A percentile compares a stretch with the other conserved stretches of the same genome.
These are phyloP conservation scores for Athene cunicularia DNA, from an alignment of 2,113 vertebrate genomes.

Conservation along the genomic window DNA sequence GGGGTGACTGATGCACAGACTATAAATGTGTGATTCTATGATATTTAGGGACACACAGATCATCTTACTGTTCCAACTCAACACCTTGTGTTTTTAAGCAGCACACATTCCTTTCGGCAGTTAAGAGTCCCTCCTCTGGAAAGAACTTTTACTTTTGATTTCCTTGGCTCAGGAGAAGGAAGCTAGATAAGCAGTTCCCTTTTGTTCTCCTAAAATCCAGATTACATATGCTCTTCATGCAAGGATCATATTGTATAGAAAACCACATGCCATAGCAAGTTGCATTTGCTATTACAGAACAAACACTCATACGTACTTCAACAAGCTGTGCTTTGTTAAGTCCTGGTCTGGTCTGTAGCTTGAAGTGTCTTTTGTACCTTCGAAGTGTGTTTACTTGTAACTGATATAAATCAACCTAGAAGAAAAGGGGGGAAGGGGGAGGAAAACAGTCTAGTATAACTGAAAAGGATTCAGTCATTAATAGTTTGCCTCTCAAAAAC, in stretches of 20 bases:
- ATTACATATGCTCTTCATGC: not conserved
- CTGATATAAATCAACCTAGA: constrained; percentile 85
- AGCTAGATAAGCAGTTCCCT: constrained; percentile 14
- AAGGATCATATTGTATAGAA: not conserved
- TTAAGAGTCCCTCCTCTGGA: not conserved
- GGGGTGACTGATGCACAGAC: not conserved
- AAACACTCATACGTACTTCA: constrained; percentile 77
- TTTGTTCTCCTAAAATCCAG: constrained; percentile 24
- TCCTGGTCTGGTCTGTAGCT: constrained; percentile 84
- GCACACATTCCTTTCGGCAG: not conserved
- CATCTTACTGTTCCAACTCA: not conserved
- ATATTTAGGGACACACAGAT: not conserved
- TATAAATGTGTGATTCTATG: not conserved
- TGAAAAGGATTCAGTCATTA: not conserved
- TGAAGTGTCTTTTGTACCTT: constrained; percentile 88
- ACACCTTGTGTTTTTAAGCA: not conserved
- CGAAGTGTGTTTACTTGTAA: constrained; percentile 87
- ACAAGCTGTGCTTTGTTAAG: constrained; percentile 88
- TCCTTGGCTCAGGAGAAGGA: constrained; percentile 7
- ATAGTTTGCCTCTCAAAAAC: accelerated
- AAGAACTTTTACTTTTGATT: constrained; percentile 4
- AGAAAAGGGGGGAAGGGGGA: constrained; percentile 20
- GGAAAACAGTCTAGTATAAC: not conserved
- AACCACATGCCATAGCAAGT: not conserved
- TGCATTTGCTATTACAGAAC: constrained; percentile 11